Conservation (phyloP, 2,113 vertebrate species). For the Chloebia gouldiae region DNA sequence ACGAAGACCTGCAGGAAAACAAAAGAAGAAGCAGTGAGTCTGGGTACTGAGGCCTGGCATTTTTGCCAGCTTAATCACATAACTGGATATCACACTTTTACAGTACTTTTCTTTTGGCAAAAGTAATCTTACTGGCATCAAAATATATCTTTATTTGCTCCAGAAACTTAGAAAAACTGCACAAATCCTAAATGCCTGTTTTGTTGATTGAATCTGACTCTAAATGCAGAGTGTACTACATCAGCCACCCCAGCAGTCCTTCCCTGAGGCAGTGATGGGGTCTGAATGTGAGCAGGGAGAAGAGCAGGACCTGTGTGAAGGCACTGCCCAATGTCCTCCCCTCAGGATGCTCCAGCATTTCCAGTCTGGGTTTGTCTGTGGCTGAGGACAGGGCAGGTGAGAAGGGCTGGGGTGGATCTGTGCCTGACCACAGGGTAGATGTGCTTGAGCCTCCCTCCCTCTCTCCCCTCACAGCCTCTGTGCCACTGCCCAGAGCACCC, state of each 20-base stretch:
- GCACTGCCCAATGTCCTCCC: background rate
- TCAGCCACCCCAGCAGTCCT: background rate
- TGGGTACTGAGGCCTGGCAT: background rate
- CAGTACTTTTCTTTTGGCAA: background rate
- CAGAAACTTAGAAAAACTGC: background rate
- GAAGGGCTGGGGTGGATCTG: background rate
- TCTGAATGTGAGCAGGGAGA: background rate
- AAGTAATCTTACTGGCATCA: background rate
- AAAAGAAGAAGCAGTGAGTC: background rate
- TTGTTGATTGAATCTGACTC: background rate
- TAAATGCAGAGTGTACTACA: background rate
- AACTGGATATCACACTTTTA: background rate
- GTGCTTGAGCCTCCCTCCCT: background rate
- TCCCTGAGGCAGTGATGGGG: background rate
- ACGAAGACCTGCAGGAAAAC: background rate
- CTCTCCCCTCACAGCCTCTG: background rate
- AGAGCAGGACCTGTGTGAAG: background rate
- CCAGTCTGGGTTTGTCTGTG: background rate
- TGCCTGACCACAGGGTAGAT: background rate
- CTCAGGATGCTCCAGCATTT: background rate
- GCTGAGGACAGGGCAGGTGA: background rate
- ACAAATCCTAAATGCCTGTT: background rate
- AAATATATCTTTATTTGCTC: background rate
- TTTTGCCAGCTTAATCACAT: background rate
- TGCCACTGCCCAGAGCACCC: background rate